A percentile compares a stretch with the other conserved stretches of the same genome.
Evolutionary conservation across 2,797 vertebrate genomes (phyloP).

Genomic region (Alectoris magna): DNA sequence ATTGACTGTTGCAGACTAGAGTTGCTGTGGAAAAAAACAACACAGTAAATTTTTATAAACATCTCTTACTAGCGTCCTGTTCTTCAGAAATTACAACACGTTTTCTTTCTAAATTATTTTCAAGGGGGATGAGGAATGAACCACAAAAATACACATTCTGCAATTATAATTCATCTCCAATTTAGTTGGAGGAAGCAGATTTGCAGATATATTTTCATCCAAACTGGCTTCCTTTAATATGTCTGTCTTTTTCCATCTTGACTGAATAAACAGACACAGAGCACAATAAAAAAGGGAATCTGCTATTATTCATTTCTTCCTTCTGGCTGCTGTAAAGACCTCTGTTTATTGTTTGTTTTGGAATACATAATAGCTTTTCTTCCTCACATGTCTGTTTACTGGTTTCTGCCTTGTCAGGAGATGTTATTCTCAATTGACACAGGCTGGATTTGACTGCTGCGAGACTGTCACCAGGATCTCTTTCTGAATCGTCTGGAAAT

Average conservation of each 20-base stretch:
- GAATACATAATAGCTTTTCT: slow-evolving; percentile 6
- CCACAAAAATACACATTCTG: slow-evolving; percentile 21
- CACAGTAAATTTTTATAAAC: slow-evolving; percentile 7
- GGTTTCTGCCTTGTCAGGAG: not conserved
- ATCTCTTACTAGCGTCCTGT: not conserved
- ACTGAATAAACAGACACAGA: not conserved
- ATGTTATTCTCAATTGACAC: not conserved
- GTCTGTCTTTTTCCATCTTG: slow-evolving; percentile 31
- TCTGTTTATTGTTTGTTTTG: slow-evolving; percentile 24
- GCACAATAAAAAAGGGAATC: not conserved
- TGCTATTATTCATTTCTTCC: slow-evolving; percentile 20
- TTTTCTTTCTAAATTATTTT: slow-evolving; percentile 35
- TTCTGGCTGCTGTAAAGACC: not conserved
- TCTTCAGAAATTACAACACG: not conserved
- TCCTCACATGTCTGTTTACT: not conserved
- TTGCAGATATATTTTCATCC: slow-evolving; percentile 20
- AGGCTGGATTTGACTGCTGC: not conserved
- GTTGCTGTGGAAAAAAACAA: not conserved
- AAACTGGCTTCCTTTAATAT: not conserved
- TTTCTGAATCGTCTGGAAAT: not conserved
- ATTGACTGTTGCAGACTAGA: not conserved
- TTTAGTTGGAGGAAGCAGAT: not conserved
- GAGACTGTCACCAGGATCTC: not conserved
- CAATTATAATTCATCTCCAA: not conserved
- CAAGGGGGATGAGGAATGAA: not conserved